phyloP scores from a whole-genome alignment of 2,797 vertebrate genomes.

The Melanogrammus aeglefinus region DNA sequence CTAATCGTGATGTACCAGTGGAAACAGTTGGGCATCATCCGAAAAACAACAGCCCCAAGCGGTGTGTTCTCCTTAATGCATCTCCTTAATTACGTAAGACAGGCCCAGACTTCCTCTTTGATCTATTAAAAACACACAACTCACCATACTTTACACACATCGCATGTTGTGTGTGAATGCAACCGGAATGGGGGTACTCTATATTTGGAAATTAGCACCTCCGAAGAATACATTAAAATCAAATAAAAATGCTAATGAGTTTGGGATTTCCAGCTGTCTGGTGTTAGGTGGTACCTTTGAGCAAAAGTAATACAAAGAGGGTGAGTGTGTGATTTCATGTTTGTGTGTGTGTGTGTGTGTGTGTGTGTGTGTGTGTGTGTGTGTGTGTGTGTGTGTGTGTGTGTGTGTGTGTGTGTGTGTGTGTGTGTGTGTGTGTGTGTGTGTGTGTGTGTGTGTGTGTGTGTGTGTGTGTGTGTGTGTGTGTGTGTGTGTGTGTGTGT shows the following conservation, averaged over 20 bases:
- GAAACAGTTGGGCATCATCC: slow-evolving; percentile 71
- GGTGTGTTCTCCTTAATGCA: slow-evolving; percentile 78
- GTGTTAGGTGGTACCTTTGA: slow-evolving; percentile 51
- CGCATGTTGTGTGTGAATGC: slow-evolving; percentile 57
- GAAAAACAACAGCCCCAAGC: slow-evolving; percentile 74
- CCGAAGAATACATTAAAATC: slow-evolving; percentile 70
- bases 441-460: too few species aligned
- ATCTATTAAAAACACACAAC: slow-evolving; percentile 75
- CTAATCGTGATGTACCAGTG: slow-evolving; percentile 72
- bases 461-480: too few species aligned
- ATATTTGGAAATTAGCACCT: slow-evolving; percentile 72
- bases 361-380: too few species aligned
- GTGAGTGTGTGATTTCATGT: slow-evolving; percentile 16
- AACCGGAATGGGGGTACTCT: slow-evolving; percentile 52
- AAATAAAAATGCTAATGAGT: slow-evolving; percentile 75
- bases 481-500: too few species aligned
- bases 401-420: too few species aligned
- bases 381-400: too few species aligned
- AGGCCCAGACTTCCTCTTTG: slow-evolving; percentile 75
- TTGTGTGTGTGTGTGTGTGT: too few species aligned
- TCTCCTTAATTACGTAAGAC: slow-evolving; percentile 78
- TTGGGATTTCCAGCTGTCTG: slow-evolving; percentile 64
- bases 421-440: too few species aligned
- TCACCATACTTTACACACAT: slow-evolving; percentile 71
- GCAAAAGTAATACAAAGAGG: slow-evolving; percentile 51